Evolutionary conservation across 2,888 invertebrate species (phyloP).

Genomic region (Acronicta leporina): DNA sequence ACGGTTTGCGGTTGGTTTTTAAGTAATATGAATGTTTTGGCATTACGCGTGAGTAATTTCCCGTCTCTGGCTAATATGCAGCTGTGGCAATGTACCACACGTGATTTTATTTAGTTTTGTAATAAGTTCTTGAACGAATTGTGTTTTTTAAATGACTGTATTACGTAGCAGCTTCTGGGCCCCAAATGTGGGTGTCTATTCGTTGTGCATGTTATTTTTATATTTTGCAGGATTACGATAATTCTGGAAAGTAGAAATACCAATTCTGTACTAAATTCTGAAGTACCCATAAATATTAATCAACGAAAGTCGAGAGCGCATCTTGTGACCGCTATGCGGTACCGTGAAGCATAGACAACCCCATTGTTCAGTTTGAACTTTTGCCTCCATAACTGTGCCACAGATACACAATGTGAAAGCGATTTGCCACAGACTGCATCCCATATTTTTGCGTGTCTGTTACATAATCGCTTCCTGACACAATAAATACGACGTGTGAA

Average conservation of each 20-base stretch:
- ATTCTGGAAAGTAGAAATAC: not conserved
- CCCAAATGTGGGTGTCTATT: slow-evolving; percentile 11
- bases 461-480: slow-evolving; percentile 70
- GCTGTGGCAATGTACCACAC: slow-evolving; percentile 71
- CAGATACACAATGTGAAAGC: slow-evolving; percentile 67
- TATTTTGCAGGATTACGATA: not conserved
- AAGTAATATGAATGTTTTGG: slow-evolving; percentile 85
- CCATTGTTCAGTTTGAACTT: slow-evolving; percentile 60
- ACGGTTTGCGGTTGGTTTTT: slow-evolving; percentile 82
- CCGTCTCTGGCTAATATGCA: slow-evolving; percentile 69
- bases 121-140: slow-evolving; percentile 72
- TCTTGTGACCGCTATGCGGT: slow-evolving; percentile 39
- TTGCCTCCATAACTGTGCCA: slow-evolving; percentile 55
- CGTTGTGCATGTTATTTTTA: slow-evolving; percentile 1
- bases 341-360: slow-evolving; percentile 53
- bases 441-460: slow-evolving; percentile 66
- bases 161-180: slow-evolving; percentile 30
- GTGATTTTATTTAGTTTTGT: slow-evolving; percentile 75
- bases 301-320: slow-evolving; percentile 40
- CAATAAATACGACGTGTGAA: slow-evolving; percentile 73
- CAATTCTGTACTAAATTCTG: not conserved
- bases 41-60: slow-evolving; percentile 81
- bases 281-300: slow-evolving; percentile 51
- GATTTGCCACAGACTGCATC: slow-evolving; percentile 59
- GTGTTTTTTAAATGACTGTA: slow-evolving; percentile 33